These are phyloP conservation scores for Danio kyathit DNA, from an alignment of 2,797 vertebrate species.

Conservation along the genomic window DNA sequence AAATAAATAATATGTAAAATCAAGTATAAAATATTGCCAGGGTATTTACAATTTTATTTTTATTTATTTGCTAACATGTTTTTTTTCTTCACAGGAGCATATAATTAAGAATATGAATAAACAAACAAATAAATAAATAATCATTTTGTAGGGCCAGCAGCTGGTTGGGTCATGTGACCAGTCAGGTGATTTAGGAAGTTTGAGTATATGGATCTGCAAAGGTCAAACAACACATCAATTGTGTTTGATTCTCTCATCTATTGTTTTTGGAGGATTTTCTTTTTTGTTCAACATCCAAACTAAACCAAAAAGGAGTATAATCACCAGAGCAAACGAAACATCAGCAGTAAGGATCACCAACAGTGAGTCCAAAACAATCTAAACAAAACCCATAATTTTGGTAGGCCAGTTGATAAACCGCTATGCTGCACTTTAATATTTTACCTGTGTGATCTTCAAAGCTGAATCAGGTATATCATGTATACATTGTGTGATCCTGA, in stretches of 20 bases:
- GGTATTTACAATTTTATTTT: too few relatives aligned
- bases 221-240: not conserved
- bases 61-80: too few relatives aligned
- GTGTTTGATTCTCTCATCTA: not conserved
- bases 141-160: not conserved
- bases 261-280: not conserved
- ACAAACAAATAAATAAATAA: too few relatives aligned
- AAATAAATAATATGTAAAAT: too few relatives aligned
- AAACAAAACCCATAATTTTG: too few relatives aligned
- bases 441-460: not conserved
- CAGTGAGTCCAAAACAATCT: not conserved
- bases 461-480: not conserved
- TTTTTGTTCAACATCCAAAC: not conserved
- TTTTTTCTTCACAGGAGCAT: too few relatives aligned
- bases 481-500: not conserved
- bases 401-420: too few relatives aligned
- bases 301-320: not conserved
- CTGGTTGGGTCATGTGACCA: not conserved
- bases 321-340: not conserved
- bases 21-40: too few relatives aligned
- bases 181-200: not conserved
- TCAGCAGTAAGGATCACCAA: not conserved
- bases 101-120: too few relatives aligned
- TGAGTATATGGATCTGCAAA: not conserved
- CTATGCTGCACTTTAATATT: not conserved